Evolutionary conservation across 1,140 invertebrate genomes (phyloP), one percentile per base, ranked within the genome.

Genomic region (Nautilus pompilius): DNA sequence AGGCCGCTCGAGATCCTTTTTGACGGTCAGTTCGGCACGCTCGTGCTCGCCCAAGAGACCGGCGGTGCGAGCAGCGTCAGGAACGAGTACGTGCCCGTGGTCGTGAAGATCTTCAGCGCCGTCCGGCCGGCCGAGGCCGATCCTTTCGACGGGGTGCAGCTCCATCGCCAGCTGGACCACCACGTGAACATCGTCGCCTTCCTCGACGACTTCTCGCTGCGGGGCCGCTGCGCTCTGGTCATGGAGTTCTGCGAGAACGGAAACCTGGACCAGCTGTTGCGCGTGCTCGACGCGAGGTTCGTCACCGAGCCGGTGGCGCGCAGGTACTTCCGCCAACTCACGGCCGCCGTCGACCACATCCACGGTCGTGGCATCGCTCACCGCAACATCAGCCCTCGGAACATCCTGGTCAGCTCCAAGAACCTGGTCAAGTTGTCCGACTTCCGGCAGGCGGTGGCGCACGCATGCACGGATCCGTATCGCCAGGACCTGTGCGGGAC

Each of bases 401-500:
- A 78, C 48, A 67, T 77, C 24, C 67, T 78, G 20, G 59, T 78
- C 17, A 67, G 60, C 22, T 67, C 60, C n/a, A 60, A 71, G 45
- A 71, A 77, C 67, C 60, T 58, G 22, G 28, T 72, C 3, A 78
- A 78, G 60, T 53, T 78, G 15, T 62, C 65, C n/a, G 76, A 77
- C 60, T 75, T 78, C 48, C 69, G 72, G 8, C 65, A 68, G 26
- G 70, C 75, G 2, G 54, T 67, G 8, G 51, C 56, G 33, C 74
- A 61, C 67, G 33, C 55, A 8, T 30, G 63, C 2, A 68, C 69
- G 2, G 72, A 74, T 29, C 60, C 57, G 8, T 54, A 73, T 6
- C 70, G 65, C 34, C 48, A 62, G 0, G 74, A 74, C 33, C 74
- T 83, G 41, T 87, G 86, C 33, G 48, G 49, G 4, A 58, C 24